phyloP scores from a whole-genome alignment of 2,113 vertebrate species.

The Emydura subglobosa region DNA sequence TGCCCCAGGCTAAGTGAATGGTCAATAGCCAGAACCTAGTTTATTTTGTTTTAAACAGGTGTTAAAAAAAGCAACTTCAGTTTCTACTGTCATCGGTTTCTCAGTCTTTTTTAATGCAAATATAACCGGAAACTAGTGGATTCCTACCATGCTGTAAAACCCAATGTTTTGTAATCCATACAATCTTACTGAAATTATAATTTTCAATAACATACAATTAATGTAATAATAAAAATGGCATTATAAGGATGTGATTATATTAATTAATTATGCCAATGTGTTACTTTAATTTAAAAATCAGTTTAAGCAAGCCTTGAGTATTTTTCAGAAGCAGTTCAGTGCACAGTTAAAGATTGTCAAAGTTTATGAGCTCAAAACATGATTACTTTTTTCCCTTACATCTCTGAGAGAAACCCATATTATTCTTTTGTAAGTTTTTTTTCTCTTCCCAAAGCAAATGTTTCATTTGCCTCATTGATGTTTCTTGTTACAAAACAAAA shows the following conservation, averaged over 20 bases:
- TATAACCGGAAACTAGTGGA: background rate
- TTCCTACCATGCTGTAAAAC: background rate
- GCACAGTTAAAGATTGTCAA: background rate
- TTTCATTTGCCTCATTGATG: background rate
- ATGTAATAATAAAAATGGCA: background rate
- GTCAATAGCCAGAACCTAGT: background rate
- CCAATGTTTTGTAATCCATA: background rate
- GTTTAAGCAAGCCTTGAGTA: background rate
- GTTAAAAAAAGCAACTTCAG: background rate
- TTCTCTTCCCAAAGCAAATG: background rate
- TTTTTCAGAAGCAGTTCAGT: background rate
- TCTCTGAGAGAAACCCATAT: background rate
- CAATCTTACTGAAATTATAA: background rate
- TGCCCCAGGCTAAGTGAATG: background rate
- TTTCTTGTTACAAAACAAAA: background rate
- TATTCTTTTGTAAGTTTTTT: background rate
- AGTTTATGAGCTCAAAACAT: background rate
- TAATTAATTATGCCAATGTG: background rate
- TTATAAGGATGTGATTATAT: background rate
- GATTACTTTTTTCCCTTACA: background rate
- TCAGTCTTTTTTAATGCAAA: background rate
- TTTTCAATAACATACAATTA: background rate
- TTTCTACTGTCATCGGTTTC: background rate
- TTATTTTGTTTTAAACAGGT: background rate
- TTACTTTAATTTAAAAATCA: background rate